Evolutionary conservation across 2,113 vertebrate species (phyloP).

Genomic region (Ciconia stormi): DNA sequence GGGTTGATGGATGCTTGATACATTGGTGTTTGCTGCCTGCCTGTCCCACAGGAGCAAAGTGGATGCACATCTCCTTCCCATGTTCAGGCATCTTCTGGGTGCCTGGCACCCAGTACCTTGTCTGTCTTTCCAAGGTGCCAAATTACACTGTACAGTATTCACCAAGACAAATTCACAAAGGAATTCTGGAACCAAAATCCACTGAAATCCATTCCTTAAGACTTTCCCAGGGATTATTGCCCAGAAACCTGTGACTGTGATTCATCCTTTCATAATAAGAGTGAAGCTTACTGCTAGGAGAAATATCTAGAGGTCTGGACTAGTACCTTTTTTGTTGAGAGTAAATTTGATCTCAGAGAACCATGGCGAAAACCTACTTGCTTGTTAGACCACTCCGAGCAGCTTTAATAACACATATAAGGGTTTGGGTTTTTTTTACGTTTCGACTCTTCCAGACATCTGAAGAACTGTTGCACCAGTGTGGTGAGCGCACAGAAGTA

Average conservation of each 20-base stretch:
- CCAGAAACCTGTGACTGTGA: slow-evolving; percentile 16
- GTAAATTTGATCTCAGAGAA: background rate
- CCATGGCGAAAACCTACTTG: background rate
- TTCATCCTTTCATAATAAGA: background rate
- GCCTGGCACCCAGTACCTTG: background rate
- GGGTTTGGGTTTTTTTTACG: background rate
- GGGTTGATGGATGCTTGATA: background rate
- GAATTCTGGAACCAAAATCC: background rate
- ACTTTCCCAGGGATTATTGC: background rate
- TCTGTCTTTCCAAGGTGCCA: background rate
- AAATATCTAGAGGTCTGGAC: background rate
- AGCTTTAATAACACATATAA: background rate
- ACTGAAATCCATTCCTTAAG: background rate
- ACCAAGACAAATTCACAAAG: background rate
- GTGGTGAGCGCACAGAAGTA: background rate
- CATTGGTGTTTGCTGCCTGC: background rate
- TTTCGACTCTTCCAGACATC: background rate
- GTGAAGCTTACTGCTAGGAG: background rate
- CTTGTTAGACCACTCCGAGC: background rate
- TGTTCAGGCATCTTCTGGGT: background rate
- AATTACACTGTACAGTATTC: background rate
- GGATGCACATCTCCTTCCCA: background rate
- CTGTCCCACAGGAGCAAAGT: background rate
- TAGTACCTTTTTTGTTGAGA: background rate
- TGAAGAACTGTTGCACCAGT: background rate